A percentile compares a stretch with the other conserved stretches of the same genome.
phyloP scores from a whole-genome alignment of 2,797 vertebrate species.

The Hemibagrus guttatus region DNA sequence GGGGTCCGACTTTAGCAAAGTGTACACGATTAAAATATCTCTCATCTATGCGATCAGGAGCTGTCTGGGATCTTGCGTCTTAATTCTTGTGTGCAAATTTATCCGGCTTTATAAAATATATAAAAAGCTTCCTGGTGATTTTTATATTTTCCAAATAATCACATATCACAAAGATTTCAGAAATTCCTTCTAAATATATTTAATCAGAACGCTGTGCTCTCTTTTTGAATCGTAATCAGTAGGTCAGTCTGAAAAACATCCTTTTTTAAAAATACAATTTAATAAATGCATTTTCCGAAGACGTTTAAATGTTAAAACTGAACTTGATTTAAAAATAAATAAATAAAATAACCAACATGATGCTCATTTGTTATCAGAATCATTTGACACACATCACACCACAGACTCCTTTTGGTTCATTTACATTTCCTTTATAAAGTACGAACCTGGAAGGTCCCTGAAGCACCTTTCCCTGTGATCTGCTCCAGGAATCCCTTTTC shows the following conservation, averaged over 20 bases:
- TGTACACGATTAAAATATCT: not conserved
- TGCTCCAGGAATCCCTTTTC: conserved; percentile 94
- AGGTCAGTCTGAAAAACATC: not conserved
- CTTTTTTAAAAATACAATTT: too few species aligned
- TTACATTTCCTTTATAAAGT: not conserved
- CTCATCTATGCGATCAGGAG: too few species aligned
- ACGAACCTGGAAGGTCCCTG: conserved; percentile 93
- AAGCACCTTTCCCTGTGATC: conserved; percentile 96
- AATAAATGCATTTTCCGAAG: not conserved
- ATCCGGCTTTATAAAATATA: not conserved
- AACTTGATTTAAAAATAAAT: not conserved
- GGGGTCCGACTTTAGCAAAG: not conserved
- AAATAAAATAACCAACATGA: not conserved
- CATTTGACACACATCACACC: not conserved
- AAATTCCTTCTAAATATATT: not conserved
- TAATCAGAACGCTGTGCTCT: too few species aligned
- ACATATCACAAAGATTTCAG: too few species aligned
- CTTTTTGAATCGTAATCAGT: not conserved
- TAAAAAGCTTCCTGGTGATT: not conserved
- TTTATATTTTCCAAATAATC: not conserved
- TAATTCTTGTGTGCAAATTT: not conserved
- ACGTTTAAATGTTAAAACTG: not conserved
- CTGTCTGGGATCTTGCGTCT: not conserved
- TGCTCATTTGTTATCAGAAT: not conserved
- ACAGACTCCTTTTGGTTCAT: not conserved